Percentiles rank a stretch among this genome's conserved stretches.
These are phyloP conservation scores for Leptarthrus brevirostris DNA, from an alignment of 2,888 invertebrate genomes.

Conservation along the genomic window DNA sequence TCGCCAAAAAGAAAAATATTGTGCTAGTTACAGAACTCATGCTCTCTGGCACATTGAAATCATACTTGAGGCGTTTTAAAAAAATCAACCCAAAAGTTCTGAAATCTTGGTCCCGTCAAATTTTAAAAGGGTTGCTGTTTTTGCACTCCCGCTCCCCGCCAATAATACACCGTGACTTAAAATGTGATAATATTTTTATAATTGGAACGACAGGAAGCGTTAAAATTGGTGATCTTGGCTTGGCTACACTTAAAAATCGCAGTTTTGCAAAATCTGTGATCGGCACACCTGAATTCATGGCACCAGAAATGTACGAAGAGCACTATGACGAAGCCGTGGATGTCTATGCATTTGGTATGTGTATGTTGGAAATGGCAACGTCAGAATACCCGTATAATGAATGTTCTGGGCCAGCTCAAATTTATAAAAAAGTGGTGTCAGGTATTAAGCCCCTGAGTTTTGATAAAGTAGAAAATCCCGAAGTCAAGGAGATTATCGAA, in stretches of 20 bases:
- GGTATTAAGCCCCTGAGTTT: constrained; percentile 97
- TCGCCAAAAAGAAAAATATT: constrained; percentile 94
- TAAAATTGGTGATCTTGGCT: constrained; percentile 98
- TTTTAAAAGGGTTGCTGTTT: constrained; percentile 95
- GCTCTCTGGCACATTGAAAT: constrained; percentile 98
- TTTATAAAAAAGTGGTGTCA: constrained; percentile 97
- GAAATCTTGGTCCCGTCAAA: constrained; percentile 99
- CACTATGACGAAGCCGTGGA: constrained; percentile 99
- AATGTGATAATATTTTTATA: constrained; percentile 99
- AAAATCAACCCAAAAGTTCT: constrained; percentile 98
- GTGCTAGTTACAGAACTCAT: constrained; percentile 99
- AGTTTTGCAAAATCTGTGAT: constrained; percentile 99
- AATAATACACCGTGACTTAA: constrained; percentile 94
- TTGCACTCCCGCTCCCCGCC: constrained; percentile 96
- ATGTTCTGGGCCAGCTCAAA: constrained; percentile 98
- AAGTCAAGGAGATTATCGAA: constrained; percentile 97
- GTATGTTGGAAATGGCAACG: constrained; percentile 99
- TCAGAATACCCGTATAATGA: constrained; percentile 99
- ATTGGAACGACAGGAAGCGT: constrained; percentile 99
- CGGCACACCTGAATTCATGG: constrained; percentile 74
- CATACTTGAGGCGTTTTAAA: constrained; percentile 95
- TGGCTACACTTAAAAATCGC: constrained; percentile 98
- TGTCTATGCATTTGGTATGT: constrained; percentile 99
- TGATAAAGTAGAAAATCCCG: constrained; percentile 94
- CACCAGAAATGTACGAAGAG: constrained; percentile 99